Conservation (phyloP, 2,113 vertebrate species). For the Triplophysa siluroides region DNA sequence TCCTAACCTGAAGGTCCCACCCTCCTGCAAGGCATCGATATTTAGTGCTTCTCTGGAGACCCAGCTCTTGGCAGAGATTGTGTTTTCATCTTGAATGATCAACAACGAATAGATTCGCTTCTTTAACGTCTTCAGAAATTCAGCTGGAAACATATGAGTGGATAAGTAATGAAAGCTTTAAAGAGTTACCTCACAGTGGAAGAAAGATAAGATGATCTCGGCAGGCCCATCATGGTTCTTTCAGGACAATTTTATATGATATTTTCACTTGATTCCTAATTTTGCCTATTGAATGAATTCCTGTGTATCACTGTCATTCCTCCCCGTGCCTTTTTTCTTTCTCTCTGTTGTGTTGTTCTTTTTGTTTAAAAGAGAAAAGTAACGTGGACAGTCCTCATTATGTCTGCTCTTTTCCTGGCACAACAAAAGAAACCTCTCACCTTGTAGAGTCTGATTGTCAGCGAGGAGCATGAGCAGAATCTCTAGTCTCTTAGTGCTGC, state of each 20-base stretch:
- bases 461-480: conserved; percentile 83
- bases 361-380: neutral
- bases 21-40: conserved; percentile 90
- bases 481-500: conserved; percentile 80
- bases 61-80: conserved; percentile 74
- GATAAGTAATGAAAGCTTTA: neutral
- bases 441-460: conserved; percentile 63
- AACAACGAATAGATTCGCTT: conserved; percentile 78
- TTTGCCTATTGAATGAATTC: no score
- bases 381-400: no score
- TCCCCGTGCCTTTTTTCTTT: no score
- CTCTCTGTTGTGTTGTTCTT: no score
- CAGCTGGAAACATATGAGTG: conserved; percentile 67
- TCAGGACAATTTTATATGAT: no score
- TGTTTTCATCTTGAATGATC: conserved; percentile 74
- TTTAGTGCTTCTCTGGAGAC: conserved; percentile 86
- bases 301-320: no score
- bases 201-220: no score
- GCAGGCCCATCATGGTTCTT: no score
- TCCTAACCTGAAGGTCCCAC: conserved; percentile 90
- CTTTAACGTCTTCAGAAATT: conserved; percentile 80
- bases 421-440: conserved; percentile 62
- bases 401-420: neutral
- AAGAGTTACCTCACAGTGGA: no score
- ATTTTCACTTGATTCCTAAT: no score